Conservation (phyloP, 2,797 vertebrate genomes). For the Carcharodon carcharias region DNA sequence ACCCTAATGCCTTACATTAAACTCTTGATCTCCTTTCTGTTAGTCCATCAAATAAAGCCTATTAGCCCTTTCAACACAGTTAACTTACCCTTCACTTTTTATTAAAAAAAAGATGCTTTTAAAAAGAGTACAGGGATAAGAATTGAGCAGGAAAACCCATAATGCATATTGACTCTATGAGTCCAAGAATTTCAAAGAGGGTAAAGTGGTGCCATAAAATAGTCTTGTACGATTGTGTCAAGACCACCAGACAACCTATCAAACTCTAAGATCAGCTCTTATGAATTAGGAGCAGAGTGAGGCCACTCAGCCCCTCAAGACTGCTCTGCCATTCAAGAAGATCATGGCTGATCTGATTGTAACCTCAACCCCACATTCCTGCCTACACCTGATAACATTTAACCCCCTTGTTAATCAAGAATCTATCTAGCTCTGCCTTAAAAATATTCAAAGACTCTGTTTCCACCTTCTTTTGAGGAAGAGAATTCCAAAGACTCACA, state of each 20-base stretch:
- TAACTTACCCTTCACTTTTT: conserved; percentile 8
- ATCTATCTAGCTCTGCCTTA: too few species aligned
- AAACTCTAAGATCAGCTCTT: background rate
- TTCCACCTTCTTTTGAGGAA: too few species aligned
- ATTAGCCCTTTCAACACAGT: conserved; percentile 18
- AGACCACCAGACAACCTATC: background rate
- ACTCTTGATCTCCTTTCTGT: background rate
- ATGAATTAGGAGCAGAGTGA: too few species aligned
- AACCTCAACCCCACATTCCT: too few species aligned
- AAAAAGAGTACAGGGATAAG: background rate
- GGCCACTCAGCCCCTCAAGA: too few species aligned
- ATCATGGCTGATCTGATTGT: too few species aligned
- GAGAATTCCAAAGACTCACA: too few species aligned
- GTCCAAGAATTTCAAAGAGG: background rate
- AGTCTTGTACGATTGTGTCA: too few species aligned
- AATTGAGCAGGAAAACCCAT: background rate
- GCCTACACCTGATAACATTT: too few species aligned
- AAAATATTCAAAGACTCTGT: too few species aligned
- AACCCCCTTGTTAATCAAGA: too few species aligned
- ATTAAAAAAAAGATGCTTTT: background rate
- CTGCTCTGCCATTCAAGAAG: too few species aligned
- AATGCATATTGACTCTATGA: background rate
- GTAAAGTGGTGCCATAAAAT: background rate
- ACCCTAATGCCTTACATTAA: background rate
- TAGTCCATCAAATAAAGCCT: conserved; percentile 12